Evolutionary conservation across 1,140 invertebrate species (phyloP).

Genomic region (Drosophila rhopaloa): DNA sequence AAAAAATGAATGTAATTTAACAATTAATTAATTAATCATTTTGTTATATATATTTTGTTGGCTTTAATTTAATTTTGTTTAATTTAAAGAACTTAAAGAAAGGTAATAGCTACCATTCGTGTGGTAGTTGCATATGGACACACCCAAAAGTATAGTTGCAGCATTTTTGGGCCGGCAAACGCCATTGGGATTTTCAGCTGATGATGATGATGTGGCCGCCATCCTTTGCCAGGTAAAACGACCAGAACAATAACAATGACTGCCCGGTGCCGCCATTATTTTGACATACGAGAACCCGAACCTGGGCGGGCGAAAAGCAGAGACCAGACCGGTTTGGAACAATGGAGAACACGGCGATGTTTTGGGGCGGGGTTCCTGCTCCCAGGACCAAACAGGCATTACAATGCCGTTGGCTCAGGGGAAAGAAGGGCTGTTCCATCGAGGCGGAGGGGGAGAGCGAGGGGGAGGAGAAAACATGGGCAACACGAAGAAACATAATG

Average conservation of each 20-base stretch:
- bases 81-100: background rate
- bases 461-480: constrained; percentile 48
- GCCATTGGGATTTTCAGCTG: constrained; percentile 12
- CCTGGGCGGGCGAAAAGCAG: constrained; percentile 12
- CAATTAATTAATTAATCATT: background rate
- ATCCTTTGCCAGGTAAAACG: constrained; percentile 28
- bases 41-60: background rate
- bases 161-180: background rate
- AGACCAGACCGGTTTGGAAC: constrained; percentile 33
- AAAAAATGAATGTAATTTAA: background rate
- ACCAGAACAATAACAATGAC: constrained; percentile 59
- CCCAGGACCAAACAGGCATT: constrained; percentile 46
- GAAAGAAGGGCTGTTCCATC: too few species aligned
- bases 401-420: constrained; percentile 49
- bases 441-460: background rate
- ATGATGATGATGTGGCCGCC: constrained; percentile 37
- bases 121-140: background rate
- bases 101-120: too few species aligned
- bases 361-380: constrained; percentile 40
- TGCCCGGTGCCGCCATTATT: constrained; percentile 64
- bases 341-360: constrained; percentile 67
- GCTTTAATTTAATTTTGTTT: too few species aligned
- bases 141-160: background rate
- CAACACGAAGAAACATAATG: constrained; percentile 83
- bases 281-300: constrained; percentile 71